Evolutionary conservation across 2,113 vertebrate genomes (phyloP), one percentile per base, ranked within the genome.

Genomic region (Accipiter cooperii): DNA sequence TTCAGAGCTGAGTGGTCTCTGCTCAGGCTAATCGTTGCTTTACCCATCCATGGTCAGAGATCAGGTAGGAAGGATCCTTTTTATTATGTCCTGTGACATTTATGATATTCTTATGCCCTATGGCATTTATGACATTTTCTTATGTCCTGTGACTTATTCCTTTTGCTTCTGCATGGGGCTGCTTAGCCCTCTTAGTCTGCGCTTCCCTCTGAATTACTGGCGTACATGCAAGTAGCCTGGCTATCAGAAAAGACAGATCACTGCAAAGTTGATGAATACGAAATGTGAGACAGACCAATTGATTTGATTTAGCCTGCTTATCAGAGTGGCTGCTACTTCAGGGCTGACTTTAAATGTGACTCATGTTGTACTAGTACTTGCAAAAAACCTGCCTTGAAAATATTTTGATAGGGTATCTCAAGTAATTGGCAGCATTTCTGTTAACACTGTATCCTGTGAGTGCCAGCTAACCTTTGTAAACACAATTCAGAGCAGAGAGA

Each of bases 341-440:
- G 88, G 85, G 19, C 21, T 58, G 44, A 94, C 93, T 96, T 77
- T 65, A 84, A 52, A 36, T 0, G 5, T 95, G 93, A 96, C 88
- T 97, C 90, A 89, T 52, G 54, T 96, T 94, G 87, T 70, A 64
- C 44, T 76, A 34, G 60, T 79, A 94, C 74, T 93, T 92, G 66
- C 51, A 97, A 76, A 94, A 91, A 46, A 87, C 55, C 40, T 89
- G 33, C 88, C 88, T 96, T 86, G 84, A 92, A 79, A 98, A 96
- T 96, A 90, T 93, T 97, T 80, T 94, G n/a, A 96, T n/a, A 49
- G 73, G 24, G 6, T 65, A 91, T 69, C 26, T 83, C 58, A 81
- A 76, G 64, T 68, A 93, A 86, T 29, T 73, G 91, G 28, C 63
- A 78, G 26, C 18, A 29, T 89, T 86, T 84, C 70, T 94, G 24